Conservation (phyloP, 2,797 vertebrate genomes). For the Rhyacichthys aspro region DNA sequence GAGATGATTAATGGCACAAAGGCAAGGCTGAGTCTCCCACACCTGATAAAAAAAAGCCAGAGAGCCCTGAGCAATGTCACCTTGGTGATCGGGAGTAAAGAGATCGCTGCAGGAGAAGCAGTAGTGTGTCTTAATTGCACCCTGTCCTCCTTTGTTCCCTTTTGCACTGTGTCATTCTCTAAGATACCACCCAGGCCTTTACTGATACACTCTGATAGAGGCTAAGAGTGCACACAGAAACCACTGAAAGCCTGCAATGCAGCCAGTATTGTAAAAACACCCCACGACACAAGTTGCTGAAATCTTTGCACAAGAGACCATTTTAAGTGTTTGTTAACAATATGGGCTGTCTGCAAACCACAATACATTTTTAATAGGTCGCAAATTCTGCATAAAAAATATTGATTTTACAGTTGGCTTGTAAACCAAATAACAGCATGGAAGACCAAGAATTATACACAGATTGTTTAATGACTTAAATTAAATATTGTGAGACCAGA, state of each 20-base stretch:
- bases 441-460: too few relatives aligned
- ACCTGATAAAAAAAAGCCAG: conserved; percentile 59
- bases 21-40: conserved; percentile 40
- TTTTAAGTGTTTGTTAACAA: not conserved
- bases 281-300: not conserved
- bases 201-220: conserved; percentile 47
- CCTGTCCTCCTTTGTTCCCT: conserved; percentile 66
- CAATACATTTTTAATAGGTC: too few relatives aligned
- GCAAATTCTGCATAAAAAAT: too few relatives aligned
- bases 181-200: conserved; percentile 47
- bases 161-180: conserved; percentile 53
- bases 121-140: conserved; percentile 73
- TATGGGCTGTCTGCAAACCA: not conserved
- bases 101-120: conserved; percentile 55
- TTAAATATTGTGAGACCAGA: too few relatives aligned
- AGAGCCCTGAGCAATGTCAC: conserved; percentile 77
- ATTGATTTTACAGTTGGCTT: too few relatives aligned
- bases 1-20: conserved; percentile 68
- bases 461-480: too few relatives aligned
- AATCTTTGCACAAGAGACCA: conserved; percentile 5
- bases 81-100: conserved; percentile 71
- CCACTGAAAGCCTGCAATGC: conserved; percentile 13
- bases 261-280: not conserved
- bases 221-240: conserved; percentile 51
- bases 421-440: too few relatives aligned